These are phyloP conservation scores for Argyrosomus japonicus DNA, from an alignment of 2,113 vertebrate species.

Conservation along the genomic window DNA sequence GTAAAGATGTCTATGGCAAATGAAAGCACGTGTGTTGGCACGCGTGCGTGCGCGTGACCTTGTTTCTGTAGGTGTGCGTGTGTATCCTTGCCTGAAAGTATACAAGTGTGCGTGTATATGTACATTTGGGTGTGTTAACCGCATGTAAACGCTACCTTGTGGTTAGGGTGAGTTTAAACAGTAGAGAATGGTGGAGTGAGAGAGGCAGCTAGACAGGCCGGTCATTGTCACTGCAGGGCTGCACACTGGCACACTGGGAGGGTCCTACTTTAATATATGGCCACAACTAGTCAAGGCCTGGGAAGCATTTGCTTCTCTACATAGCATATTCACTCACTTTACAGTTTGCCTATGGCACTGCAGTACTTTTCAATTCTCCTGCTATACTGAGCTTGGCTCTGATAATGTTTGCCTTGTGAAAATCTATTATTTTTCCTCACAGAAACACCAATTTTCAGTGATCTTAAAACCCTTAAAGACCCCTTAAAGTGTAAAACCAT, in stretches of 20 bases:
- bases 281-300: slow-evolving; percentile 45
- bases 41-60: slow-evolving; percentile 26
- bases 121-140: slow-evolving; percentile 69
- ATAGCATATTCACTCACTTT: slow-evolving; percentile 36
- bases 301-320: slow-evolving; percentile 33
- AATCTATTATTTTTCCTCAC: not conserved
- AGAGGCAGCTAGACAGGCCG: slow-evolving; percentile 75
- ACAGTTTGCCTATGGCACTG: slow-evolving; percentile 17
- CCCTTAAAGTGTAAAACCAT: not conserved
- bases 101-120: slow-evolving; percentile 43
- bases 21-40: slow-evolving; percentile 39
- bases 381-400: slow-evolving; percentile 16
- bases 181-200: slow-evolving; percentile 61
- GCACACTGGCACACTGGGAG: slow-evolving; percentile 63
- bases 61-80: slow-evolving; percentile 54
- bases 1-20: slow-evolving; percentile 69
- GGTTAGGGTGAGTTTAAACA: slow-evolving; percentile 79
- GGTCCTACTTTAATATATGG: slow-evolving; percentile 70
- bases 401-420: slow-evolving; percentile 14
- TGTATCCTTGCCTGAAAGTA: slow-evolving; percentile 48
- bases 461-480: not conserved
- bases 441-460: not conserved
- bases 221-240: slow-evolving; percentile 78
- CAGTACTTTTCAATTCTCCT: slow-evolving; percentile 34
- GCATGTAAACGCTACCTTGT: slow-evolving; percentile 78